phyloP scores from a whole-genome alignment of 2,113 vertebrate genomes.

The Corythoichthys haematopterus region DNA sequence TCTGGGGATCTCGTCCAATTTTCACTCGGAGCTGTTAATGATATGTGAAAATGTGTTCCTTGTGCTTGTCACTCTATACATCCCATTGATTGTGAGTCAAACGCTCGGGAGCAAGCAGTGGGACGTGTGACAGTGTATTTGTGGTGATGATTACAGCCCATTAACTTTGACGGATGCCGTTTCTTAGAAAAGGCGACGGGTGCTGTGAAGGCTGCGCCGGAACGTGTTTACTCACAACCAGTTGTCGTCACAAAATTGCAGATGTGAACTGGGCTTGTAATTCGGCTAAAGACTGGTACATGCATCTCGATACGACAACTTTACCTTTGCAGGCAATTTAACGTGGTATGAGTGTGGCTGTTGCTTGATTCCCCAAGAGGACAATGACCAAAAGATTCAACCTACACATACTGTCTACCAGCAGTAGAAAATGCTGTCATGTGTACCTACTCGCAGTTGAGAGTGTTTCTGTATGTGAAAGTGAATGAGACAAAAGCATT shows the following conservation, averaged over 20 bases:
- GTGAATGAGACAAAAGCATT: slow-evolving; percentile 19
- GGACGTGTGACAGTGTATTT: slow-evolving; percentile 59
- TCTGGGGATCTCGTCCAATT: slow-evolving; percentile 28
- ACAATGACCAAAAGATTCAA: slow-evolving; percentile 7
- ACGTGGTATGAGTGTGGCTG: slow-evolving; percentile 36
- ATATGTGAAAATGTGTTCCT: slow-evolving; percentile 54
- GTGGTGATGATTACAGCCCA: slow-evolving; percentile 64
- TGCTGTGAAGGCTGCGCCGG: slow-evolving; percentile 21
- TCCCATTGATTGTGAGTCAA: slow-evolving; percentile 64
- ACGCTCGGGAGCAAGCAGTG: slow-evolving; percentile 53
- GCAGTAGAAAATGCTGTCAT: slow-evolving; percentile 20
- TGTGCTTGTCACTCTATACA: slow-evolving; percentile 54
- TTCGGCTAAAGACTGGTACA: slow-evolving; percentile 41
- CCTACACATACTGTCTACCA: neutral
- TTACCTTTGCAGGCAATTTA: slow-evolving; percentile 50
- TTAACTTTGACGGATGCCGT: slow-evolving; percentile 70
- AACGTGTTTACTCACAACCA: slow-evolving; percentile 44
- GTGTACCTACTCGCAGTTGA: slow-evolving; percentile 15
- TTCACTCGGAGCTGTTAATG: slow-evolving; percentile 40
- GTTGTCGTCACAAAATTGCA: slow-evolving; percentile 21
- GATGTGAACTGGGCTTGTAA: slow-evolving; percentile 5
- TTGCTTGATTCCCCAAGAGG: slow-evolving; percentile 17
- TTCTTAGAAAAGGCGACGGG: slow-evolving; percentile 46
- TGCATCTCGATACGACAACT: slow-evolving; percentile 21
- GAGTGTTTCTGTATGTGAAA: slow-evolving; percentile 9